These are phyloP conservation scores for Alectura lathami DNA, from an alignment of 2,113 vertebrate species.

Conservation along the genomic window DNA sequence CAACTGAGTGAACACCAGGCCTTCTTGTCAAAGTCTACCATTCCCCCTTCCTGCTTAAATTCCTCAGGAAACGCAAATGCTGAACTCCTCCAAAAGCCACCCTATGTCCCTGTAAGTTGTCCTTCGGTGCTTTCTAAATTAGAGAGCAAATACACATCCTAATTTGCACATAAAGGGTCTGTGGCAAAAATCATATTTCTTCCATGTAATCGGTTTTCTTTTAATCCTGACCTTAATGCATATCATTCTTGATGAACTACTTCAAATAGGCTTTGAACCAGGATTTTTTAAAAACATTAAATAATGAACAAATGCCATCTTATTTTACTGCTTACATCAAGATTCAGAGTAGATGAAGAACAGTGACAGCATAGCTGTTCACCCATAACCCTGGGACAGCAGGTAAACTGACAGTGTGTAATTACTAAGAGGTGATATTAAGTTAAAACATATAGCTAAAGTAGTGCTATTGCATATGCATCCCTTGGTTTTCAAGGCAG, in stretches of 20 bases:
- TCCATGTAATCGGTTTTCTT: slow-evolving; percentile 74
- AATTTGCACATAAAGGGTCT: slow-evolving; percentile 66
- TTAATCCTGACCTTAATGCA: slow-evolving; percentile 71
- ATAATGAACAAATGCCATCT: slow-evolving; percentile 72
- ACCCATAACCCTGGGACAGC: slow-evolving; percentile 75
- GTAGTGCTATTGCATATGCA: slow-evolving; percentile 59
- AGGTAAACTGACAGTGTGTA: slow-evolving; percentile 73
- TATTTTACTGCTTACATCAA: slow-evolving; percentile 72
- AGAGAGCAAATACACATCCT: slow-evolving; percentile 64
- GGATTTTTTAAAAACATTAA: slow-evolving; percentile 39
- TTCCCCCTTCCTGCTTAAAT: neutral
- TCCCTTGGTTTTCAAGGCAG: slow-evolving; percentile 69
- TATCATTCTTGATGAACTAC: slow-evolving; percentile 67
- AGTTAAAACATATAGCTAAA: slow-evolving; percentile 74
- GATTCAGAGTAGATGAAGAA: slow-evolving; percentile 68
- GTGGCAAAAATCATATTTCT: slow-evolving; percentile 72
- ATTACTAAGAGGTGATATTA: slow-evolving; percentile 73
- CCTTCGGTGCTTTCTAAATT: slow-evolving; percentile 70
- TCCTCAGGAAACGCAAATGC: neutral
- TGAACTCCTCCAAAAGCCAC: slow-evolving; percentile 25
- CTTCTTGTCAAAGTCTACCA: neutral
- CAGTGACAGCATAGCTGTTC: slow-evolving; percentile 62
- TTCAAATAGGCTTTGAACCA: slow-evolving; percentile 74
- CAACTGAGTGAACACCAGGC: neutral
- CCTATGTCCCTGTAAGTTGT: slow-evolving; percentile 33